Evolutionary conservation across 2,888 invertebrate species (phyloP), one percentile per base, ranked within the genome.

Genomic region (Papilio demoleus): DNA sequence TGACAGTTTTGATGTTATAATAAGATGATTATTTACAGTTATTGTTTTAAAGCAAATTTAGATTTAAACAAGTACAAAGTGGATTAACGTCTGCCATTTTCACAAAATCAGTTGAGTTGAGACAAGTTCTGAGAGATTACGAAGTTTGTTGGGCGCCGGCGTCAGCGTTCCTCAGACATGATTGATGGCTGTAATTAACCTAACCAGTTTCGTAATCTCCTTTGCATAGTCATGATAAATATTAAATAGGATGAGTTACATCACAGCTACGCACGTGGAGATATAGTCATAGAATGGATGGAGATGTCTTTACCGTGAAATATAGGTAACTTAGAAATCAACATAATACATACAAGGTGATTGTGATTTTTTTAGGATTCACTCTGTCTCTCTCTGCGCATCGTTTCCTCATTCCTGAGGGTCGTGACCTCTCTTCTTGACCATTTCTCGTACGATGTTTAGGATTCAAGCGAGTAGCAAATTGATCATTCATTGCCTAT

Each of bases 131-230:
- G 40, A 27, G 60, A 65, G 68, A 69, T 69, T 69, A 60, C 59
- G 60, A 69, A 69, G 68, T 69, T 69, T 65, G 60, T 50, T 60
- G 27, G 58, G 59, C 68, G 59, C 45, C 34, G 22, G 34, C 65
- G 64, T 50, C 42, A 60, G 59, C 65, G 65, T 22, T 27, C n/a
- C 68, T 50, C 53, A 31, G 53, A 17, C 50, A 65, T 69, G 68
- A 69, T 69, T 69, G 68, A 69, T 69, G 42, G 68, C 68, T 61
- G 65, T 65, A 69, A 69, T 69, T 69, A 69, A 65, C 65, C 40
- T 61, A 69, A 69, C 65, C 19, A 53, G 68, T 60, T 53, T 36
- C 50, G 31, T 65, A 64, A 68, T 65, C 59, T 61, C 38, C 38
- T 65, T 60, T 50, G 59, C 58, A 45, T 36, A 45, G 58, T 68